These are phyloP conservation scores for Salvelinus sp. DNA, from an alignment of 2,113 vertebrate species.

Conservation along the genomic window DNA sequence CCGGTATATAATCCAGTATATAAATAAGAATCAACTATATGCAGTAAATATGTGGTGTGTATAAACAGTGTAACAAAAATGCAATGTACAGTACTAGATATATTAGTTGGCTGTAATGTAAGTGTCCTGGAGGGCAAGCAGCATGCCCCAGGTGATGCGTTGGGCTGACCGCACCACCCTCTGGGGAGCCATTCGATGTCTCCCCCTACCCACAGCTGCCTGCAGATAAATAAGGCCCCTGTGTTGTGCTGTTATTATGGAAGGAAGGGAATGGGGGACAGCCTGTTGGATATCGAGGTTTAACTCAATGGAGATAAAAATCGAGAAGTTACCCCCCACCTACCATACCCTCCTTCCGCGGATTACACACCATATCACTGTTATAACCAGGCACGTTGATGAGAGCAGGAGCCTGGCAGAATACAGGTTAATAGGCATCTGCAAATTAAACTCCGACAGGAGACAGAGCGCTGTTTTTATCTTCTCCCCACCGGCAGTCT, in stretches of 20 bases:
- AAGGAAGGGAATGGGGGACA: too few relatives aligned
- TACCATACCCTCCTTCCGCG: background rate
- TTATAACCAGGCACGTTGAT: constrained; percentile 30
- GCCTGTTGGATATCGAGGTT: constrained; percentile 14
- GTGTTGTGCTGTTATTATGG: background rate
- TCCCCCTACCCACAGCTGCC: constrained; percentile 7
- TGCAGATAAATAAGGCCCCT: constrained; percentile 38
- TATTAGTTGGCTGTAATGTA: background rate
- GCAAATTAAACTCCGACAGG: constrained; percentile 15
- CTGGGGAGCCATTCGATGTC: constrained; percentile 1
- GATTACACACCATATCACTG: constrained; percentile 10
- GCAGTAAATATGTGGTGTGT: background rate
- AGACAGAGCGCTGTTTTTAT: constrained; percentile 32
- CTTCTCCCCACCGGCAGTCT: constrained; percentile 36
- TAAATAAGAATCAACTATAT: too few relatives aligned
- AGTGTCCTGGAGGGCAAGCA: constrained; percentile 2
- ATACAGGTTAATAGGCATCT: constrained; percentile 39
- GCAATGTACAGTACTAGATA: too few relatives aligned
- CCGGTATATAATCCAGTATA: too few relatives aligned
- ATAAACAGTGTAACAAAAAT: background rate
- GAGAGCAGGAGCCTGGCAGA: background rate
- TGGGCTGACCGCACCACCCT: constrained; percentile 14
- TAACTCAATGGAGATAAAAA: constrained; percentile 28
- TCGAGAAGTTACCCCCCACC: constrained; percentile 25
- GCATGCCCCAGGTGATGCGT: background rate